Base-by-base conservation (phyloP, 2,113 vertebrate genomes). In the Ageneiosus marmoratus region DNA sequence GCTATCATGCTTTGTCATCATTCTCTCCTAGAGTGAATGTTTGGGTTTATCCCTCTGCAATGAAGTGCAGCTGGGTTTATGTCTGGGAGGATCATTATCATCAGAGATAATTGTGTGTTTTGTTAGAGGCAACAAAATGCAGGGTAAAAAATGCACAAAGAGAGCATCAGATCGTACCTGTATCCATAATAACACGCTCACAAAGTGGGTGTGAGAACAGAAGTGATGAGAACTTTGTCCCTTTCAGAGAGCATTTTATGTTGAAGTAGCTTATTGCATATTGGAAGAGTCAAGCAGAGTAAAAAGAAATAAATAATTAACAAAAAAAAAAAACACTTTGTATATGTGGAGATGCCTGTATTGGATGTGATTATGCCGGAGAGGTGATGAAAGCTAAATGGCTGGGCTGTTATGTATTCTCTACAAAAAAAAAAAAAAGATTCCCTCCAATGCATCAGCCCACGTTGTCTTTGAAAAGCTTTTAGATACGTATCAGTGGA, bases 311-410 rank as follows among this genome's bases (percentile, higher is more conserved):
- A 65, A 18, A 24, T 8, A 56, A 56, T 41, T 41, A 29, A 29
- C 29, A 11, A 4, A 24, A 2, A 2, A 34, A 46, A 41, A 37
- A n/a, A n/a, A n/a, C n/a, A n/a, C n/a, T n/a, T n/a, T 15, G 50
- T 51, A 56, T 60, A n/a, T 50, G 62, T 80, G 15, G 44, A 83
- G 76, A 15, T 77, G 34, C 55, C 46, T 67, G 48, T 78, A 83
- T 70, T 73, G 83, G 82, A 73, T 62, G 60, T 27, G 77, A 51
- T 84, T 55, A 48, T 67, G 73, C 58, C 22, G 74, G 58, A 78
- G 48, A 46, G 34, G 32, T 67, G 72, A 53, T 46, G 56, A 67
- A 67, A 56, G 60, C 46, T 41, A 16, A 65, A 73, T 77, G 48
- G 60, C 63, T 72, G 51, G 24, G 3, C 51, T 72, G 24, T 48